Conservation (phyloP, 2,797 vertebrate species). For the Threskiornis aethiopicus region DNA sequence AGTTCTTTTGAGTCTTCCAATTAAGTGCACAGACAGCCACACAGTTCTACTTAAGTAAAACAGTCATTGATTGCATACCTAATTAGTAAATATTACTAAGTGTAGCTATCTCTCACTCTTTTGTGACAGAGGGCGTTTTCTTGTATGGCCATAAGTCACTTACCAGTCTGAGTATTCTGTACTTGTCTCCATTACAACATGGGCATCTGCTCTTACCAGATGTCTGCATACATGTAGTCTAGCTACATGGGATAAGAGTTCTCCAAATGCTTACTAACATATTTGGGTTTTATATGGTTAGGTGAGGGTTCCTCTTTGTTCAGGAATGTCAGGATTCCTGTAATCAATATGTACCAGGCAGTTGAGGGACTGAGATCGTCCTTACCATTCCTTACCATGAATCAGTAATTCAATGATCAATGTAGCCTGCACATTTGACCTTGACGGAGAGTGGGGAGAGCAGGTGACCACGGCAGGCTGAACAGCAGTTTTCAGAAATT, state of each 20-base stretch:
- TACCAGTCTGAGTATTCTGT: not conserved
- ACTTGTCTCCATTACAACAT: not conserved
- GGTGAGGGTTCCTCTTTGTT: not conserved
- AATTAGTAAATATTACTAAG: not conserved
- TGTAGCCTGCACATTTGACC: not conserved
- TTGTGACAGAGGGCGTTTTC: not conserved
- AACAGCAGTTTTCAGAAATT: not conserved
- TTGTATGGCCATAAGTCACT: not conserved
- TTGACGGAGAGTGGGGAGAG: not conserved
- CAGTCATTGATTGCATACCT: not conserved
- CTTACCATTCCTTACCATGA: not conserved
- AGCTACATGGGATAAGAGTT: not conserved
- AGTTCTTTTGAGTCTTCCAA: not conserved
- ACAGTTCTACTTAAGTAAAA: not conserved
- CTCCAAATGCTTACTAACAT: not conserved
- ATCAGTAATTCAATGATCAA: rapidly evolving
- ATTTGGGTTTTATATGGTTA: not conserved
- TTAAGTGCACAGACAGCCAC: not conserved
- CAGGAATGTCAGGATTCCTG: not conserved
- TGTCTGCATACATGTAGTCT: rapidly evolving
- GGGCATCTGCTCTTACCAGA: not conserved
- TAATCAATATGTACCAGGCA: not conserved
- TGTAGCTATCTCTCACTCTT: not conserved
- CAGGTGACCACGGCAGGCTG: not conserved
- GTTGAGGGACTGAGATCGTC: not conserved